Evolutionary conservation across 2,797 vertebrate genomes (phyloP), one percentile per base, ranked within the genome.

Genomic region (Carcharodon carcharias): DNA sequence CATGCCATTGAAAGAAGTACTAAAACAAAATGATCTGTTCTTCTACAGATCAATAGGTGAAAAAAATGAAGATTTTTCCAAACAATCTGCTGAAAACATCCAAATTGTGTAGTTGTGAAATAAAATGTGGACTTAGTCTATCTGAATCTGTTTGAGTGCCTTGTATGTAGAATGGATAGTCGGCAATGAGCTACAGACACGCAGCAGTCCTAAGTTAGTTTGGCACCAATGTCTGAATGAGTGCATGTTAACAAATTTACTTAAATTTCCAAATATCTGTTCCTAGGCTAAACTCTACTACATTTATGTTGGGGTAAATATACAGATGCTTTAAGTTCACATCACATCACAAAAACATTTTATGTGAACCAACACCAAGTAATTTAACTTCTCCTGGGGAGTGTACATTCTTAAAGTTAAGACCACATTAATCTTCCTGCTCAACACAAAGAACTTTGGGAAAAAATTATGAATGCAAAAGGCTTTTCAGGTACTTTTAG

Each of bases 11-110:
- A 93, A 93, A 67, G 91, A 18, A 93, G 91, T 67, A 93, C 61
- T 93, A 93, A 93, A 93, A 93, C 91, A 67, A 93, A 93, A 67
- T 93, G 91, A 93, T 93, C 61, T 67, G 61, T 93, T 93, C 91
- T 93, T 93, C 91, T 63, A 67, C 23, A 93, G 91, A 93, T 93
- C 91, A 93, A 93, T 93, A 67, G 91, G 23, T 67, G 91, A 93
- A 93, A 63, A 67, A 93, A 93, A 93, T 67, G 63, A 45, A 26
- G n/a, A 67, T 67, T 67, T 92, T 63, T 40, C 91, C 63, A 93
- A 93, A 93, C 91, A 26, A 40, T 63, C 91, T 45, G 91, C 40
- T 93, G 91, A 67, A 93, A 93, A 93, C 63, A 65, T 93, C 63
- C 35, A 93, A 93, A 65, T 93, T 93, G 91, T 93, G n/a, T 4